Base-by-base conservation (phyloP, 2,888 invertebrate species). In the Cephus runcator region DNA sequence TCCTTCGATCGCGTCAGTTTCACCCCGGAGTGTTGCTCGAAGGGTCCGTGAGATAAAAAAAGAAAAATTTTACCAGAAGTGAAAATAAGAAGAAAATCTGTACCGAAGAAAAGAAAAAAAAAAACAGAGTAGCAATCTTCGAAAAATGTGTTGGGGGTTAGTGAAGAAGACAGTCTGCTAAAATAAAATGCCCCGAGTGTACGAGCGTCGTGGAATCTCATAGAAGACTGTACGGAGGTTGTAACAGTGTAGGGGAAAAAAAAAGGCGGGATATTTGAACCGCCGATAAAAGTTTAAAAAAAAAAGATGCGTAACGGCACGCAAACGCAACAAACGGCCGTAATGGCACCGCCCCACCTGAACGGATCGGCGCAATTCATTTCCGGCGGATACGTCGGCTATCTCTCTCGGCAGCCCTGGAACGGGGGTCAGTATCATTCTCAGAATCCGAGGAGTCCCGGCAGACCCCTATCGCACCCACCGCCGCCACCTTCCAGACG, bases 321-420 rank as follows among this genome's bases (percentile, higher is more conserved):
- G 75, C 90, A 90, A 84, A 86, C 87, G 81, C 91, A 91, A 82
- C 90, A 91, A 85, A 91, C 90, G 81, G 91, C 89, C 81, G 89
- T 90, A 80, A 90, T 90, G 90, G 85, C 90, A 77, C 91, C 90
- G 86, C 88, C 90, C 75, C 93, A 94, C 85, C 85, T 92, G 82
- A 92, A 91, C 86, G 91, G 91, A 78, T 91, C 92, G 83, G 88
- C 90, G 81, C 90, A 91, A 83, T 89, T 89, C 92, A 93, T 85
- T 92, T 93, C 90, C 93, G 93, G 89, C 92, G 93, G 84, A 92
- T 93, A 83, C 92, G 93, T 86, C 91, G 93, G 81, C 92, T 93
- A 93, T 84, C 93, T 93, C 92, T 90, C 92, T 34, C 88, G 88
- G 36, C 89, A 91, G 77, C 89, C 90, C 80, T 93, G 93, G 85